Conservation (phyloP, 1,140 invertebrate genomes). For the Wasmannia auropunctata region DNA sequence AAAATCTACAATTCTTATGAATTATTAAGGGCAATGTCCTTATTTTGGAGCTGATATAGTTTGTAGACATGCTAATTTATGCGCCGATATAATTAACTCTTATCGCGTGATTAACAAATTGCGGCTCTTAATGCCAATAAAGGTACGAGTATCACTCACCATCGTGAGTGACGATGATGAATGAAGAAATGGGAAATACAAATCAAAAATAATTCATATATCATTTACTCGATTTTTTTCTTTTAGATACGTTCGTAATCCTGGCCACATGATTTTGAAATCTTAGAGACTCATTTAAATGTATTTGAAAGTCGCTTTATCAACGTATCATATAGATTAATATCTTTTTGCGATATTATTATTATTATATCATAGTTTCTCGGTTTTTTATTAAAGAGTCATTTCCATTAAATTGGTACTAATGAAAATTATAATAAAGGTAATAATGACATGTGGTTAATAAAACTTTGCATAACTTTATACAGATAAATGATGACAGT, state of each 20-base stretch:
- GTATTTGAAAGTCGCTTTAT: background rate
- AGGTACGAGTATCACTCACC: background rate
- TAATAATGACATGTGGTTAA: background rate
- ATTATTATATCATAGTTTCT: constrained; percentile 16
- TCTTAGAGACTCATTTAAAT: background rate
- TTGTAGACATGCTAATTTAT: background rate
- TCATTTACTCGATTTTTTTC: background rate
- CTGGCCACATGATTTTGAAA: background rate
- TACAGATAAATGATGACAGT: background rate
- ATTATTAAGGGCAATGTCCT: background rate
- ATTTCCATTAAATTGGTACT: background rate
- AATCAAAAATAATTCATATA: background rate
- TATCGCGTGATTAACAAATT: constrained; percentile 28
- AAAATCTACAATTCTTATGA: background rate
- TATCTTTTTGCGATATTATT: constrained; percentile 2
- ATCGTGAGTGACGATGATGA: background rate
- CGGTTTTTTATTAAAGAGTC: background rate
- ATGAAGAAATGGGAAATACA: background rate
- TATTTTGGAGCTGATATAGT: background rate
- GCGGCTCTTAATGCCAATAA: background rate
- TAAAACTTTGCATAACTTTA: constrained; percentile 2
- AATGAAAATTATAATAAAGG: background rate
- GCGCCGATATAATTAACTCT: constrained; percentile 59
- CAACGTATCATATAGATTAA: background rate
- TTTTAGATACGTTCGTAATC: background rate